Evolutionary conservation across 2,797 vertebrate species (phyloP), one percentile per base, ranked within the genome.

Genomic region (Enteromius radiatus): DNA sequence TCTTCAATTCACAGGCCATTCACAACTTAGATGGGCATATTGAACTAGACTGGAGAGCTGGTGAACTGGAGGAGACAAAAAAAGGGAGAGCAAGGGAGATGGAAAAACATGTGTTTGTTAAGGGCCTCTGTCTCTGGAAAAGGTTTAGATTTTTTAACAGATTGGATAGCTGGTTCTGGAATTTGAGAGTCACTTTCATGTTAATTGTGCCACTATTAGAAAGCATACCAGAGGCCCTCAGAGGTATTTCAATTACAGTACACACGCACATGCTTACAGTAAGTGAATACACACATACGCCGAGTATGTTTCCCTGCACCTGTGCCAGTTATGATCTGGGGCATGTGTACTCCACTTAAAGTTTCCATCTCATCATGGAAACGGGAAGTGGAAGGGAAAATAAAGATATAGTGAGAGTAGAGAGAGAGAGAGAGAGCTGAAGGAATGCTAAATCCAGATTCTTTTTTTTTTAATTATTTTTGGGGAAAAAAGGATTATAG

Each of bases 221-320:
- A 84, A 83, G 76, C 69, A 81, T 80, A 83, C 77, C 71, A 78
- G 80, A 80, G 80, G 80, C 77, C 76, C 36, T 67, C 67, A 15
- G 61, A 81, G 81, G 78, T 89, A 87, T 84, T 76, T 84, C 64
- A 91, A 88, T 89, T 91, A 92, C 91, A 74, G 88, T 88, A 88
- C 74, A 85, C 71, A 76, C 64, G 74, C 71, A 74, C 59, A 3
- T 47, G 21, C 38, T 88, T 90, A 92, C 91, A 76, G 88, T 88
- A 92, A 59, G 33, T 61, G 78, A 80, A 76, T 28, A 59, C 84
- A 85, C 79, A 77, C 26, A 70, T 79, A 74, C 33, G n/a, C 61
- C 5, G 43, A 74, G 69, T 71, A 36, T 31, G 52, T 78, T 82
- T 41, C 68, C 69, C 71, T 84, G 79, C 84, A 84, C 78, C 85